Percentiles rank a stretch among this genome's conserved stretches.
Conservation (phyloP, 2,888 invertebrate species). For the Epicampocera succincta region DNA sequence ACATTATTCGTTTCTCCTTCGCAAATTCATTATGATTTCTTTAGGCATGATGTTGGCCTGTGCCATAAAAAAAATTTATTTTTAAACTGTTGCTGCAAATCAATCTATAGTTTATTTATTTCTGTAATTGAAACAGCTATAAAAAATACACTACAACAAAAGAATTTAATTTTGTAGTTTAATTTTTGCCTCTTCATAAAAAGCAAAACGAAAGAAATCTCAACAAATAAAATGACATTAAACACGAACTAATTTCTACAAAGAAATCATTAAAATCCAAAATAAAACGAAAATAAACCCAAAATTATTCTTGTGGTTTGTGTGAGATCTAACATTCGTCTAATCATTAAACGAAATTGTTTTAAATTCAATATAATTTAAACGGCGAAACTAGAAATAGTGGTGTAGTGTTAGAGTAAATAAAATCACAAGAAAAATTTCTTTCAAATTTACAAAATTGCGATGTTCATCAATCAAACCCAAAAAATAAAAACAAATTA, state of each 20-base stretch:
- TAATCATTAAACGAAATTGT: slow-evolving; percentile 25
- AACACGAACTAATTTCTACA: slow-evolving; percentile 26
- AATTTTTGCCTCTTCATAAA: not conserved
- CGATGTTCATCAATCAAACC: slow-evolving; percentile 51
- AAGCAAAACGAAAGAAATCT: slow-evolving; percentile 8
- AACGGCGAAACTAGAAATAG: slow-evolving; percentile 1
- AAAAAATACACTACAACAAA: slow-evolving; percentile 9
- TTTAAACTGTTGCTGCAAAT: slow-evolving; percentile 35
- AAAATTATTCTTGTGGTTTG: not conserved
- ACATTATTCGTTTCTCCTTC: not conserved
- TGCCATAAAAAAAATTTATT: slow-evolving; percentile 12
- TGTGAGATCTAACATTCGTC: slow-evolving; percentile 22
- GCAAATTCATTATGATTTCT: slow-evolving; percentile 4
- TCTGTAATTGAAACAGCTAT: slow-evolving; percentile 4
- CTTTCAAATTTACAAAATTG: slow-evolving; percentile 39
- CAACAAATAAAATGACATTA: slow-evolving; percentile 14
- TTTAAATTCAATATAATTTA: slow-evolving; percentile 17
- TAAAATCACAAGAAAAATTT: not conserved
- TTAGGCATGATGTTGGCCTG: slow-evolving; percentile 19
- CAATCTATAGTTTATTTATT: slow-evolving; percentile 40
- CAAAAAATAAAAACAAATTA: slow-evolving; percentile 14
- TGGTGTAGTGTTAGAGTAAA: slow-evolving; percentile 12
- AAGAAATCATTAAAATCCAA: slow-evolving; percentile 33
- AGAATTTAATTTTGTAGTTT: not conserved
- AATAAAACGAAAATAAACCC: not conserved